Conservation (phyloP, 2,888 invertebrate genomes). For the Erpobdella octoculata region DNA sequence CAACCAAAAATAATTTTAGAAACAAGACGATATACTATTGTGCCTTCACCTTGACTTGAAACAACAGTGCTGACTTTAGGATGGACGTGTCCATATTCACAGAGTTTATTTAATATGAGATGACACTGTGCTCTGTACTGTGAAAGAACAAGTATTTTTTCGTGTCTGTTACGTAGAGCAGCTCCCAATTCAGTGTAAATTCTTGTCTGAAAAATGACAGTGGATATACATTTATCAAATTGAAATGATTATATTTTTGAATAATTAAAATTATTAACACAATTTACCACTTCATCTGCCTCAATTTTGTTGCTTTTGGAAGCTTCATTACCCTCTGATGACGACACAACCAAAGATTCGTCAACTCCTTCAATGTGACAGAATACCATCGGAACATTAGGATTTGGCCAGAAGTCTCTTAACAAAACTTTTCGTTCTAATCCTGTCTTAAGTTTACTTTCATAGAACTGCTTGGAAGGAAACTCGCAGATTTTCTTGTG, state of each 20-base stretch:
- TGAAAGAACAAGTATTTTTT: constrained; percentile 38
- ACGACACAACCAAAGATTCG: constrained; percentile 40
- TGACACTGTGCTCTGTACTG: constrained; percentile 44
- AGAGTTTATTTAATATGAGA: constrained; percentile 37
- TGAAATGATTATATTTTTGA: too few relatives aligned
- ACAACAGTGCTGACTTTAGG: constrained; percentile 32
- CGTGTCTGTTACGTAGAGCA: too few relatives aligned
- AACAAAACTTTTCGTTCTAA: not conserved
- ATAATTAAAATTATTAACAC: too few relatives aligned
- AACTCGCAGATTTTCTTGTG: constrained; percentile 41
- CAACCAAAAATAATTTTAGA: too few relatives aligned
- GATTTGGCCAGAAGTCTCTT: constrained; percentile 29
- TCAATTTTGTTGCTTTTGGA: constrained; percentile 42
- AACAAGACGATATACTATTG: too few relatives aligned
- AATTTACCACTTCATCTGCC: constrained; percentile 41
- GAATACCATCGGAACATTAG: constrained; percentile 37
- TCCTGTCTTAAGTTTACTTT: constrained; percentile 34
- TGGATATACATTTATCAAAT: too few relatives aligned
- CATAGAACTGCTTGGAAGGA: constrained; percentile 43
- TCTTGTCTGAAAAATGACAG: too few relatives aligned
- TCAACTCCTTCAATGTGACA: constrained; percentile 44
- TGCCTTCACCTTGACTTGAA: constrained; percentile 33
- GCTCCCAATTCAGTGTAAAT: too few relatives aligned
- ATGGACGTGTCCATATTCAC: constrained; percentile 23
- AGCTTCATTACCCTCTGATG: constrained; percentile 43